Base-by-base conservation (phyloP, 92 coral and sea anemone species). In the Epizoanthus scotinus region DNA sequence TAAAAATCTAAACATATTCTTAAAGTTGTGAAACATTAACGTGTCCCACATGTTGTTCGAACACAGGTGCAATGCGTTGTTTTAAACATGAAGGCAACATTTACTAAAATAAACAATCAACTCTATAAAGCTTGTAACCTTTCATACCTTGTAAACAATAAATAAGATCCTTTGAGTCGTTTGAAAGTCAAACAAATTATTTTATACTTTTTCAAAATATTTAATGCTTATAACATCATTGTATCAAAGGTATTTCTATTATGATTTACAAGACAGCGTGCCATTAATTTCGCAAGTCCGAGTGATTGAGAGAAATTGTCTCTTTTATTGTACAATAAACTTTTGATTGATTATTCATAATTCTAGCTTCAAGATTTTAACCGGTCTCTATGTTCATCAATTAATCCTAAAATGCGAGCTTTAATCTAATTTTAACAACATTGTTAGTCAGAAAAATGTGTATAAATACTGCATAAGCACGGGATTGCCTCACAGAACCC, bases 391-490 rank as follows among this genome's bases (percentile, higher is more conserved):
- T 53, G 63, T 53, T 73, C 65, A 73, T 27, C 59, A 54, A 55
- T 27, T 31, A 54, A 31, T 42, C 77, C 38, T 26, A 70, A 70
- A 73, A 25, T 15, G 56, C 1, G 19, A 42, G 67, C 29, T 55
- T 27, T 73, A 73, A 55, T 54, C 55, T 73, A 73, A 73, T 73
- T 40, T 6, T 55, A 17, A 52, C 31, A 21, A 54, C 65, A 3
- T 73, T 53, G 78, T 70, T 24, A 36, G 36, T 44, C 27, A 40
- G 14, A 2, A n/a, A 47, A 44, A 19, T 47, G 24, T 47, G 24
- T 64, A 64, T 64, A 64, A 64, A 64, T 64, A 64, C 12, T 17
- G 36, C 42, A 28, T 27, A 29, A 7, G 21, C 25, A 5, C 8
- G 70, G 36, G n/a, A 20, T 62, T 29, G 5, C n/a, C 14, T 1